Evolutionary conservation across 2,113 vertebrate species (phyloP).

Genomic region (Sceloporus undulatus): DNA sequence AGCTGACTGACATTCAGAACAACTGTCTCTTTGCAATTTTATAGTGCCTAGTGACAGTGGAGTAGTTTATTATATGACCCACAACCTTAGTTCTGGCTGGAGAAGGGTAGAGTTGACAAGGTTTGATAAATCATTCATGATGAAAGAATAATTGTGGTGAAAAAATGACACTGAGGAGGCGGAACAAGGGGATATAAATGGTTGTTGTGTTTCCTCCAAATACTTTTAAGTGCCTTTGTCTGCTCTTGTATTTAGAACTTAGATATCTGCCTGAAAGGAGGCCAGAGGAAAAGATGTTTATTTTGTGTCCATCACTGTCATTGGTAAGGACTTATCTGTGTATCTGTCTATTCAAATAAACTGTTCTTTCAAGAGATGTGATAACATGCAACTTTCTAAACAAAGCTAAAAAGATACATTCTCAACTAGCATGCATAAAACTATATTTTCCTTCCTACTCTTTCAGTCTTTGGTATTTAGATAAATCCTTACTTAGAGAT

Average conservation of each 20-base stretch:
- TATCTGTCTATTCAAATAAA: slow-evolving; percentile 17
- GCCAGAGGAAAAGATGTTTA: slow-evolving; percentile 8
- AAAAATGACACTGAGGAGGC: slow-evolving; percentile 33
- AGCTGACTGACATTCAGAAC: slow-evolving; percentile 58
- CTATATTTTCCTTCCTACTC: not conserved
- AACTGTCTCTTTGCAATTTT: slow-evolving; percentile 63
- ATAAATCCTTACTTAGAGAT: not conserved
- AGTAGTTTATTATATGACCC: slow-evolving; percentile 57
- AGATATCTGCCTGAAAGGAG: not conserved
- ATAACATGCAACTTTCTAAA: slow-evolving; percentile 3
- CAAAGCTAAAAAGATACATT: not conserved
- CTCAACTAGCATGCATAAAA: not conserved
- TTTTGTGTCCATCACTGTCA: not conserved
- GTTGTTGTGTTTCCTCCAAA: slow-evolving; percentile 42
- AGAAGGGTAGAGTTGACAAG: slow-evolving; percentile 19
- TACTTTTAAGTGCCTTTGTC: slow-evolving; percentile 15
- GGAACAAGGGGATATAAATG: slow-evolving; percentile 25
- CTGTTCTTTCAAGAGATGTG: not conserved
- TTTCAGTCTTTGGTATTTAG: not conserved
- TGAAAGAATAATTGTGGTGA: slow-evolving; percentile 49
- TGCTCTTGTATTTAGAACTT: slow-evolving; percentile 21
- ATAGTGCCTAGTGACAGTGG: slow-evolving; percentile 45
- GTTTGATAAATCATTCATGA: slow-evolving; percentile 56
- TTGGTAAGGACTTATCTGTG: not conserved
- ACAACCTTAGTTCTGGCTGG: slow-evolving; percentile 57